phyloP scores from a whole-genome alignment of 1,140 invertebrate genomes.

The Musca domestica region DNA sequence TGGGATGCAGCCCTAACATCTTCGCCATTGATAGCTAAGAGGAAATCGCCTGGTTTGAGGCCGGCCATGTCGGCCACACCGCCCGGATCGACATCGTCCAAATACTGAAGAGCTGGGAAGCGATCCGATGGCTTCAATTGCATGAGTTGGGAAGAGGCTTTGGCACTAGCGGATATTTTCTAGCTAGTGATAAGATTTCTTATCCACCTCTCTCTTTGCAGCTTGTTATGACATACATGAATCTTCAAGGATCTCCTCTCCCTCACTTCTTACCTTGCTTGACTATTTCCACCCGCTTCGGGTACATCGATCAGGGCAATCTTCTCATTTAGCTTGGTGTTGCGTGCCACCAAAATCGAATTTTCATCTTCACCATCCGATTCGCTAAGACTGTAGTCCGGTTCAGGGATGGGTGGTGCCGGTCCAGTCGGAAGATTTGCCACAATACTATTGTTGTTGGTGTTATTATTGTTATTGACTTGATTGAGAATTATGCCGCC shows the following conservation, averaged over 20 bases:
- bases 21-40: conserved; percentile 94
- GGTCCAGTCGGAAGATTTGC: conserved; percentile 33
- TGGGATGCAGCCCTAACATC: conserved; percentile 94
- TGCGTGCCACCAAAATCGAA: conserved; percentile 48
- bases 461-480: conserved; percentile 55
- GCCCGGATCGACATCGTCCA: conserved; percentile 95
- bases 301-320: conserved; percentile 50
- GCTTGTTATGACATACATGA: too few species aligned
- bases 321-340: conserved; percentile 52
- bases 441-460: conserved; percentile 34
- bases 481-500: conserved; percentile 41
- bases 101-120: conserved; percentile 95
- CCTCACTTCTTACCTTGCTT: conserved; percentile 58
- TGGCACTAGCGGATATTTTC: too few species aligned
- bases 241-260: too few species aligned
- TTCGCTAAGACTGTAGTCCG: conserved; percentile 83
- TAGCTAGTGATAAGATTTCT: too few species aligned
- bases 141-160: conserved; percentile 87
- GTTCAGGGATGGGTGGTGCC: conserved; percentile 81
- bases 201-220: too few species aligned
- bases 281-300: conserved; percentile 68
- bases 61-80: conserved; percentile 97
- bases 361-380: conserved; percentile 66
- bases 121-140: conserved; percentile 78
- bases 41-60: conserved; percentile 90